Evolutionary conservation across 2,888 invertebrate genomes (phyloP), one percentile per base, ranked within the genome.

Genomic region (Agrochola litura): DNA sequence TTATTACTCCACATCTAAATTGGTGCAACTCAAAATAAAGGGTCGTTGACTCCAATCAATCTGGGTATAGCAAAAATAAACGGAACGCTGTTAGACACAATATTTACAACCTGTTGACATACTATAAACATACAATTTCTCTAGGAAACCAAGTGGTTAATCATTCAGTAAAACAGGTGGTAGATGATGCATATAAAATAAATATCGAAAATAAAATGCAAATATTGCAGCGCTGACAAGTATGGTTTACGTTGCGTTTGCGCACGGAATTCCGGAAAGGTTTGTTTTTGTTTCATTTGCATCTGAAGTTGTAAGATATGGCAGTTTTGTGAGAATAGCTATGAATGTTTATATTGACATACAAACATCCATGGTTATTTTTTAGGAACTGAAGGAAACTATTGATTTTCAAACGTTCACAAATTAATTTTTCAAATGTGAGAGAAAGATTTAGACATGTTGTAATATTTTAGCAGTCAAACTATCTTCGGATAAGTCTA

Each of bases 101-200:
- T 87, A 89, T 89, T 89, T 89, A 89, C 82, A 82, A 67, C n/a
- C 73, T 63, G 90, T 76, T 83, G 90, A 89, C 87, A 85, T 76
- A 79, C 73, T 19, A 71, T 87, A 89, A 89, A 89, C 90, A 89
- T 61, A 85, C 77, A 66, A 83, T 86, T 83, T 84, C 82, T 83
- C 81, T 84, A 79, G 76, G 85, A 86, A 86, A 74, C 61, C 54
- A 6, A 58, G 83, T 80, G 75, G 84, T 86, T 88, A 89, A 86
- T 89, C 89, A 89, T 82, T 60, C 25, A 10, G 30, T n/a, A 22
- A 78, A 83, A 16, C 89, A 89, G 88, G 88, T 89, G 89, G 56
- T 73, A 58, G 73, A 77, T 79, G 77, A 77, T 83, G 79, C 69
- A 66, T 65, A 70, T 30, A 82, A 81, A 82, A 89, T 87, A 87